Base-by-base conservation (phyloP, 2,797 vertebrate species). In the Sciurus vulgaris region DNA sequence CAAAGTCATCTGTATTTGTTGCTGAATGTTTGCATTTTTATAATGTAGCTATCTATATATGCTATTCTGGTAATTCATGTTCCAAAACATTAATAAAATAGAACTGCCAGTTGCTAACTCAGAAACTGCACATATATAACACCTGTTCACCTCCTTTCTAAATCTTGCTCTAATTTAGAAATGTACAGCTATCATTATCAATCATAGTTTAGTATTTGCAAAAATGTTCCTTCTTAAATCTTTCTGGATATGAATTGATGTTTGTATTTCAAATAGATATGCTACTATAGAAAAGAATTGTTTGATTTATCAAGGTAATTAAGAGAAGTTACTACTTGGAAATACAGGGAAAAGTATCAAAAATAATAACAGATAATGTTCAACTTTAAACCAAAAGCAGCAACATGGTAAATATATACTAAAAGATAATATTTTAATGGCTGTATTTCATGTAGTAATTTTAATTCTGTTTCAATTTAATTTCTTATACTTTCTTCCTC, bases 211-310 rank as follows among this genome's bases (percentile, higher is more conserved):
- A 88, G 33, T 12, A 81, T 93, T 67, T n/a, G n/a, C 72, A 72
- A 76, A 78, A 51, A 69, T 38, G 41, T n/a, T 61, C 24, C 51
- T 79, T 77, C 30, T 90, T 49, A 96, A 84, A 61, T 93, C 38
- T 70, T 91, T 91, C 65, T 77, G n/a, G 24, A 61, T 92, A 24
- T 92, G n/a, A 93, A 90, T 44, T 95, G 70, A 35, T 59, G 33
- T 76, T 89, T 70, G 30, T 3, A 91, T 56, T 86, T 91, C 54
- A 56, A 70, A 70, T 22, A 83, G 74, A 79, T 91, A 69, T 26
- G 18, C 49, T 77, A 77, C 18, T 81, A 61, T 1, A 79, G 26
- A 90, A 85, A 87, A 74, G 33, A 70, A 38, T 70, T 65, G 41
- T 44, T 63, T 89, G 44, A 84, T 54, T 70, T 17, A 72, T 72